Evolutionary conservation across 2,797 vertebrate genomes (phyloP).

Genomic region (Valencia hispanica): DNA sequence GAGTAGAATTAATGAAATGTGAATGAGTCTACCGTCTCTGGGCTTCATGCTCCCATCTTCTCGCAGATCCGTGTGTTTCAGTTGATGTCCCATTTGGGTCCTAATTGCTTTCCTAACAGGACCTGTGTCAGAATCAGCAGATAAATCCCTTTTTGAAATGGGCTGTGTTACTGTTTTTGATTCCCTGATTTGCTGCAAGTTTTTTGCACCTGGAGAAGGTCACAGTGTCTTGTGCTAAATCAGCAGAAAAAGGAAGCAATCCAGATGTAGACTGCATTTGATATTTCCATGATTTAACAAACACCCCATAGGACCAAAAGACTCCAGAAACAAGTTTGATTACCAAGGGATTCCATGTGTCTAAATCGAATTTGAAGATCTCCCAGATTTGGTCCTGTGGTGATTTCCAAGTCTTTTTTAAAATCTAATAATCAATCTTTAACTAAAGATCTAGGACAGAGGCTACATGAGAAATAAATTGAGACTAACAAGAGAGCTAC

Average conservation of each 20-base stretch:
- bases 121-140: conserved; percentile 20
- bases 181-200: conserved; percentile 5
- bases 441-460: background rate
- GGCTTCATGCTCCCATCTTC: conserved; percentile 27
- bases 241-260: background rate
- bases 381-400: background rate
- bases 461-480: background rate
- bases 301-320: background rate
- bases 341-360: conserved; percentile 8
- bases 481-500: conserved; percentile 1
- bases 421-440: conserved; percentile 10
- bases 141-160: conserved; percentile 21
- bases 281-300: background rate
- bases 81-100: conserved; percentile 25
- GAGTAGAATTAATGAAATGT: conserved; percentile 62
- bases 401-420: conserved; percentile 2
- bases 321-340: background rate
- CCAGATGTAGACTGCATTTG: background rate
- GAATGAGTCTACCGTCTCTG: conserved; percentile 43
- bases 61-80: conserved; percentile 26
- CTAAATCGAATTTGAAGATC: conserved; percentile 1
- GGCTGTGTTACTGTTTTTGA: conserved; percentile 4
- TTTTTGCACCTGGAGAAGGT: conserved; percentile 9
- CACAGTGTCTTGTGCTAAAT: conserved; percentile 2
- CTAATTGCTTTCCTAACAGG: conserved; percentile 22